Base-by-base conservation (phyloP, 2,888 invertebrate species). In the Cartodere bifasciata region DNA sequence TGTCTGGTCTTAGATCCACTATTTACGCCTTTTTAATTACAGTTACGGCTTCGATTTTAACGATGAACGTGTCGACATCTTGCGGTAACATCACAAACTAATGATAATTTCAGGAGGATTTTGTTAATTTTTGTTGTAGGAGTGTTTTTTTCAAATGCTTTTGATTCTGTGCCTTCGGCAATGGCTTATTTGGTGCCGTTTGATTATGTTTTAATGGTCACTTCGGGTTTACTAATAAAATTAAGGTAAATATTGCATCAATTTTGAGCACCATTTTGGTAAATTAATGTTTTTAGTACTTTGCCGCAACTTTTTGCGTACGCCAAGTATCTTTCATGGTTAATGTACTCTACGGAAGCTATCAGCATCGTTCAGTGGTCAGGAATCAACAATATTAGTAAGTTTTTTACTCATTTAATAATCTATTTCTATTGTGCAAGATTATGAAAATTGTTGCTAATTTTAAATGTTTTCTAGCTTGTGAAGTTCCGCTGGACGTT, bases 141-240 rank as follows among this genome's bases (percentile, higher is more conserved):
- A 11, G 78, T 77, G 28, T 82, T 88, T 57, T 88, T 88, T 56
- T 86, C 87, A 0, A 79, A 79, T 20, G 78, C 79, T 1, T 88
- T 86, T 50, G 79, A 81, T 20, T 81, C 79, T 7, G 75, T 84
- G 49, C 75, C 85, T 2, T 51, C 76, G 26, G 84, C 85, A 1
- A 82, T 87, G 68, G 79, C 83, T 0, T 85, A 81, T 53, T 64
- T 88, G 29, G 81, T 88, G 38, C 86, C 88, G 0, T 80, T 88
- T 48, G 87, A 88, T 60, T 85, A 83, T 48, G 65, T 82, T 6
- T 68, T 87, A 34, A 85, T 88, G 84, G 75, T 87, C 44, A 85
- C 85, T 2, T 86, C 86, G 29, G 88, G 88, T 13, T 67, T 85
- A 22, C 87, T 88, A 52, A 67, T 86, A 27, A 82, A 79, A 61